Conservation (phyloP, 2,888 invertebrate species). For the Conomelus anceps region DNA sequence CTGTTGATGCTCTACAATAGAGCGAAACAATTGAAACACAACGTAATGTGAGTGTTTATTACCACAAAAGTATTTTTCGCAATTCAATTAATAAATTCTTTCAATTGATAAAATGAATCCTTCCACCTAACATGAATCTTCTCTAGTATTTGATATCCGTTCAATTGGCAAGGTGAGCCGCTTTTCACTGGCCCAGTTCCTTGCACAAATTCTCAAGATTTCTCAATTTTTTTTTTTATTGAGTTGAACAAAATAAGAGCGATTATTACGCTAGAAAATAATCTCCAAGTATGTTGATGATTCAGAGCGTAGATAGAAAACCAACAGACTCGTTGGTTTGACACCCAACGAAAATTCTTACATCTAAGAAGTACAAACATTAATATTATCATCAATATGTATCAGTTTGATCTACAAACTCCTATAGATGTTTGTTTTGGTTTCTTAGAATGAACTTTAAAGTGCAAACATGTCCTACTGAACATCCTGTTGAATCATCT, state of each 20-base stretch:
- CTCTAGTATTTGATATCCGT: background rate
- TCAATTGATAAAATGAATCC: background rate
- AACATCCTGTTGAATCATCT: background rate
- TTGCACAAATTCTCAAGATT: background rate
- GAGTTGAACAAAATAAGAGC: background rate
- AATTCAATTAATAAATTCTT: background rate
- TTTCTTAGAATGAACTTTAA: background rate
- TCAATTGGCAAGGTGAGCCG: background rate
- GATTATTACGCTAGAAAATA: background rate
- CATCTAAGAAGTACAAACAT: background rate
- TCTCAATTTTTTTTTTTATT: background rate
- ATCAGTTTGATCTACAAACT: background rate
- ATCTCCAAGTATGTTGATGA: background rate
- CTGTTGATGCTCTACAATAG: too few relatives aligned
- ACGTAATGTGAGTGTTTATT: too few relatives aligned
- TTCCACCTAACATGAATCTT: too few relatives aligned
- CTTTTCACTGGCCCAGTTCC: background rate
- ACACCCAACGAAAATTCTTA: background rate
- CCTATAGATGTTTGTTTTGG: background rate
- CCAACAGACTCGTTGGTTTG: too few relatives aligned
- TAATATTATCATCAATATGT: background rate
- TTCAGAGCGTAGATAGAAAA: background rate
- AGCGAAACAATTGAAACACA: too few relatives aligned
- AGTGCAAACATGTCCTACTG: background rate
- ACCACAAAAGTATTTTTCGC: too few relatives aligned